Evolutionary conservation across 2,113 vertebrate genomes (phyloP), one percentile per base, ranked within the genome.

Genomic region (Hemichromis elongatus): DNA sequence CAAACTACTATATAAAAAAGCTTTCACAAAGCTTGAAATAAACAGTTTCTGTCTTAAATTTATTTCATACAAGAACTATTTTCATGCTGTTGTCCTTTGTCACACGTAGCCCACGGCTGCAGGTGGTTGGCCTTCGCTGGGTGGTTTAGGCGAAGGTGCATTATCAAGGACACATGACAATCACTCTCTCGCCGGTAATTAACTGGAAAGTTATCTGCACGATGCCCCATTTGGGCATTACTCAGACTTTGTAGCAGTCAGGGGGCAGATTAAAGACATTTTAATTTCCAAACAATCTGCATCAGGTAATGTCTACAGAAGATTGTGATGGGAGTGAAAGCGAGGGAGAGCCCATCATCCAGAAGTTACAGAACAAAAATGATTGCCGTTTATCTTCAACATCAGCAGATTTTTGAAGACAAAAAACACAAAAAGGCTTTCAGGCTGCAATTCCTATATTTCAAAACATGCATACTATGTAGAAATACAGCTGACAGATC

Each of bases 401-500:
- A 14, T n/a, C 35, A 59, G n/a, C 26, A 73, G 63, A 18, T 70
- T 53, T 47, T n/a, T 10, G 18, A 30, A 83, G 73, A 84, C 83
- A 24, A 54, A 54, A 59, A 85, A 83, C 45, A 70, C 79, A 54
- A 59, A 79, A 45, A 13, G 1, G 18, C 37, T 55, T 70, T 79
- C 54, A 56, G 61, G 61, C 45, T 30, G 56, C 13, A 57, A 37
- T 80, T 83, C n/a, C 75, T 56, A 26, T 82, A 81, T 53, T 90
- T 86, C 53, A 53, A 50, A 54, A 70, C 63, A 56, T 77, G 82
- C 45, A 61, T 7, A 54, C 57, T n/a, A 68, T 85, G 53, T 63
- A 88, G 89, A 86, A 55, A 86, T 33, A 80, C 10, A 55, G 26
- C 56, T 84, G 82, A 82, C 21, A 57, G 30, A 52, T 70, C 82